Conservation (phyloP, 2,113 vertebrate genomes). For the Fulica atra region DNA sequence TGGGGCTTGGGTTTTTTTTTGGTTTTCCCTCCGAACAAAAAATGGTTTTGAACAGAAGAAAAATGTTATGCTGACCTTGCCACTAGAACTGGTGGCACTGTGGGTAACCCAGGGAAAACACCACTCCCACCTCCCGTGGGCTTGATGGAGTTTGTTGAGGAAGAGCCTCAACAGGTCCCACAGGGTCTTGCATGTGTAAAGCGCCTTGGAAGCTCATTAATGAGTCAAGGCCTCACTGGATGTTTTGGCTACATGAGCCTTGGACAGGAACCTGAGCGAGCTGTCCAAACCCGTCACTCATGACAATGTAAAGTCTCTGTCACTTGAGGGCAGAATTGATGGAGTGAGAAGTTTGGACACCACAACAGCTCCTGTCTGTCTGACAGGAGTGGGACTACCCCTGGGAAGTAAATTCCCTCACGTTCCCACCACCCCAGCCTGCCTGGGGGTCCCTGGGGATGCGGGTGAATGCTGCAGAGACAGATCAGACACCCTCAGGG, state of each 20-base stretch:
- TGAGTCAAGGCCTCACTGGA: background rate
- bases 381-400: background rate
- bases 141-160: background rate
- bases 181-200: background rate
- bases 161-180: background rate
- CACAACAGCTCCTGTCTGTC: background rate
- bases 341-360: background rate
- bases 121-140: fast-evolving
- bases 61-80: background rate
- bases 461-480: background rate
- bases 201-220: background rate
- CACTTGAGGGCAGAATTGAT: background rate
- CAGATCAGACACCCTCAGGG: background rate
- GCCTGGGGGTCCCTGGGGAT: background rate
- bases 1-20: background rate
- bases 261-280: background rate
- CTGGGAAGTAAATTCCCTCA: background rate
- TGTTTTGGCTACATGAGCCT: background rate
- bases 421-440: fast-evolving
- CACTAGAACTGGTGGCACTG: background rate
- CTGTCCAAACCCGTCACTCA: background rate
- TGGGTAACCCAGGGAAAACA: background rate
- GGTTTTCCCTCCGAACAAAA: background rate
- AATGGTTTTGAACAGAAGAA: background rate
- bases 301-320: background rate